Conservation (phyloP, 2,797 vertebrate genomes). For the Coranthus polyacanthus region DNA sequence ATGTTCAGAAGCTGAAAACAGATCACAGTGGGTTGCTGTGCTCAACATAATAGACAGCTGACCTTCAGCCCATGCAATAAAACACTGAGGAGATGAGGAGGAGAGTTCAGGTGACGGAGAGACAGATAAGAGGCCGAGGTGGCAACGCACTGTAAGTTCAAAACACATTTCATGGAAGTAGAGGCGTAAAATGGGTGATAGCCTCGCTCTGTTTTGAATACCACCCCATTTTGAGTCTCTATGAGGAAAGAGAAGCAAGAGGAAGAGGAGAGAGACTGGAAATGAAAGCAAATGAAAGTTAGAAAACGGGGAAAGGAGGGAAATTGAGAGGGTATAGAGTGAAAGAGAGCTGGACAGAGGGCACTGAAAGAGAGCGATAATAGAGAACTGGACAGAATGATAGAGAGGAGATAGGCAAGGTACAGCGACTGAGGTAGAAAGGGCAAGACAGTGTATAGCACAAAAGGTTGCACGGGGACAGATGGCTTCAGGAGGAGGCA, state of each 20-base stretch:
- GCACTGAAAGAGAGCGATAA: slow-evolving; percentile 26
- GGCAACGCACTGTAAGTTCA: slow-evolving; percentile 4
- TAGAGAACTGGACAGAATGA: slow-evolving; percentile 25
- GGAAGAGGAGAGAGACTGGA: not conserved
- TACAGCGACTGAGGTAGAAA: slow-evolving; percentile 31
- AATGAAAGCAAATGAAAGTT: slow-evolving; percentile 23
- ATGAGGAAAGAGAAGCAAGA: not conserved
- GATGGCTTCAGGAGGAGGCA: slow-evolving; percentile 44
- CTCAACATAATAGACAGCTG: slow-evolving; percentile 9
- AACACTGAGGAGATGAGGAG: not conserved
- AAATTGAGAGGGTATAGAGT: slow-evolving; percentile 13
- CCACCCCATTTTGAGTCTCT: slow-evolving; percentile 29
- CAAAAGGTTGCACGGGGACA: slow-evolving; percentile 46
- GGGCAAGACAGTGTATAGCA: slow-evolving; percentile 35
- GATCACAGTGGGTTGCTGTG: no score
- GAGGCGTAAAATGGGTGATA: slow-evolving; percentile 19
- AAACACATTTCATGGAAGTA: slow-evolving; percentile 6
- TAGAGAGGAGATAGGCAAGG: slow-evolving; percentile 42
- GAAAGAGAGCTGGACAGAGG: slow-evolving; percentile 16
- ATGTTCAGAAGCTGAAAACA: slow-evolving; percentile 36
- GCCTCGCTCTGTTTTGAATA: slow-evolving; percentile 42
- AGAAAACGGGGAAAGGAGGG: slow-evolving; percentile 3
- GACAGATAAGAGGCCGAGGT: slow-evolving; percentile 10
- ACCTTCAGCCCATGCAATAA: slow-evolving; percentile 16
- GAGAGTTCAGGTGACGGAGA: slow-evolving; percentile 15